Percentiles rank a stretch among this genome's conserved stretches.
Evolutionary conservation across 2,113 vertebrate species (phyloP).

Genomic region (Ptychochromis oligacanthus): DNA sequence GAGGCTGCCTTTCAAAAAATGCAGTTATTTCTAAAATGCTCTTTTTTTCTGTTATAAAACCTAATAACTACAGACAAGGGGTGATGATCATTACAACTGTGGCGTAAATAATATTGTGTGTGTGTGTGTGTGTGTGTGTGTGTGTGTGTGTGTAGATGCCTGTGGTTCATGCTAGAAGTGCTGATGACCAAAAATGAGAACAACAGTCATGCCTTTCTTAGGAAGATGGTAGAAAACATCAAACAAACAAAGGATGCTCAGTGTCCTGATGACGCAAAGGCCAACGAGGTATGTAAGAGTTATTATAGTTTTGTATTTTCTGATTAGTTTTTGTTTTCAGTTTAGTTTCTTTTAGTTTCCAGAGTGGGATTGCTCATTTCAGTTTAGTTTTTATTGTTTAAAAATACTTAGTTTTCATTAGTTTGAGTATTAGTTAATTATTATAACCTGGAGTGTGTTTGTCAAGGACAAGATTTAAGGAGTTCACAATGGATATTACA

Average conservation of each 20-base stretch:
- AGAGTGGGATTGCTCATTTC: no score
- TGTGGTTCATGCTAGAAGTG: slow-evolving; percentile 99
- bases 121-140: background rate
- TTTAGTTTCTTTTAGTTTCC: no score
- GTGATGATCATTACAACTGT: background rate
- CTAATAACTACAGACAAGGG: background rate
- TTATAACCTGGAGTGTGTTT: no score
- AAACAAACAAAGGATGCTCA: slow-evolving; percentile 97
- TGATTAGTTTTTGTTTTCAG: no score
- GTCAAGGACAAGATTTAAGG: no score
- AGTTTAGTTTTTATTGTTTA: no score
- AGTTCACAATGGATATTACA: no score
- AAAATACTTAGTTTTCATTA: no score
- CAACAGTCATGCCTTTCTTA: slow-evolving; percentile 97
- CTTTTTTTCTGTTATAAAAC: background rate
- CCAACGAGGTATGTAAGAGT: slow-evolving; percentile 83
- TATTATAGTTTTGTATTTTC: background rate
- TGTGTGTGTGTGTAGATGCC: slow-evolving; percentile 80
- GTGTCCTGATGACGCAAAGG: slow-evolving; percentile 93
- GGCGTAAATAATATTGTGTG: background rate
- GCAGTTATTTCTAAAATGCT: background rate
- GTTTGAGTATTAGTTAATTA: no score
- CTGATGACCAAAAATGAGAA: slow-evolving; percentile 99
- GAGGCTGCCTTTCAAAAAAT: background rate
- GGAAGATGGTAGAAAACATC: slow-evolving; percentile 99